Evolutionary conservation across 2,797 vertebrate species (phyloP), one percentile per base, ranked within the genome.

Genomic region (Aldrovandia affinis): DNA sequence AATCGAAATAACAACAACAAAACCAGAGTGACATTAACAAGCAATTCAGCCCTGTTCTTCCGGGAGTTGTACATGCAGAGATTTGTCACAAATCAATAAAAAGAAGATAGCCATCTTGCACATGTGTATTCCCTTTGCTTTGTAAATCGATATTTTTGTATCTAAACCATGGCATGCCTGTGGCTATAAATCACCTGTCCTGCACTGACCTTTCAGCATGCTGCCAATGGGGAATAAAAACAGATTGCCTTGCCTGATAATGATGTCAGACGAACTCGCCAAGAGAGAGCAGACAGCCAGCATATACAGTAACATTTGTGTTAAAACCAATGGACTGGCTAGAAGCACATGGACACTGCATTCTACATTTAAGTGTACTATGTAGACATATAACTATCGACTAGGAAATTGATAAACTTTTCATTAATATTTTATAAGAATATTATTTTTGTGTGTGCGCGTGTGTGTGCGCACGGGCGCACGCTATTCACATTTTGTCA

Each of bases 211-310:
- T 77, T 77, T 77, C 39, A 47, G 28, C 9, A 5, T 3, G 22
- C 42, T 25, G 73, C 42, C 73, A 77, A 44, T 47, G 42, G 73
- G 39, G 73, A 77, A 77, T 77, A 47, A 77, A 73, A 77, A 77
- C 22, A 25, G 73, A 77, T 47, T 77, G 73, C 42, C 25, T 77
- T 77, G 73, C 22, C 20, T 77, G 39, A 77, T 47, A 77, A 47
- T 44, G 42, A 77, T 77, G 73, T 77, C 73, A 77, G 39, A n/a
- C 73, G 14, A 6, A 20, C 36, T 75, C 73, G n/a, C 73, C 73
- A 77, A n/a, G 42, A 3, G 28, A 68, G 73, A 20, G 73, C 42
- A 47, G 73, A 47, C 73, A 47, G 39, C 3, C 73, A 39, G 20
- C 39, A 47, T 22, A 42, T 18, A 18, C 14, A 18, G 68, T 2